Base-by-base conservation (phyloP, 2,113 vertebrate genomes). In the Lanius ludovicianus region DNA sequence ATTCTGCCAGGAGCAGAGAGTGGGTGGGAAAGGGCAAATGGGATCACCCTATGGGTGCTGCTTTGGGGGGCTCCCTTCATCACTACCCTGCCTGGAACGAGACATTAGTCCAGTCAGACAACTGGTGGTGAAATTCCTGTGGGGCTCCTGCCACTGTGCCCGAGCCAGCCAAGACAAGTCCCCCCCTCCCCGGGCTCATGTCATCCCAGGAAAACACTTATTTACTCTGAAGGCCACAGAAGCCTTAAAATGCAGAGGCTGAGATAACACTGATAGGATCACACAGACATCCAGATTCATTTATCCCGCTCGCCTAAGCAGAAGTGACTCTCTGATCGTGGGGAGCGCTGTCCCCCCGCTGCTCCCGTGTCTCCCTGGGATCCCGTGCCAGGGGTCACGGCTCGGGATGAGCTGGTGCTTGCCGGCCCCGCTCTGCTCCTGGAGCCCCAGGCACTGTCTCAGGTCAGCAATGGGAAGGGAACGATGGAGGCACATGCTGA, bases 271-370 rank as follows among this genome's bases (percentile, higher is more conserved):
- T 83, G 90, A 97, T 64, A 79, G 63, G 84, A 96, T 95, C 68
- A 22, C 85, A 69, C 93, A 95, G 93, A 95, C 91, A 94, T 97
- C 96, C 93, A 59, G 23, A 70, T 18, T 44, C 35, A 95, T 97
- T 96, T 93, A 42, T 37, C 49, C 63, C 14, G 3, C 65, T 13
- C 79, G n/a, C 90, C 93, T 90, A 63, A 95, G 70, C 78, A 20
- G 62, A 74, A 96, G 69, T 56, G 90, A 97, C 93, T 93, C 19
- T 2, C 2, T 2, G 81, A 49, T 46, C 25, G 52, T 18, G 15
- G 53, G 33, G 60, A n/a, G 22, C 3, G 4, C 74, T 6, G 60
- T 7, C 55, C 82, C 75, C 24, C 2, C 1, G 13, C 33, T 2
- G 18, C n/a, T 60, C 13, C 11, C 3, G 27, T 87, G 7, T 30